Evolutionary conservation across 2,888 invertebrate genomes (phyloP), one percentile per base, ranked within the genome.

Genomic region (Watsonalla cultraria): DNA sequence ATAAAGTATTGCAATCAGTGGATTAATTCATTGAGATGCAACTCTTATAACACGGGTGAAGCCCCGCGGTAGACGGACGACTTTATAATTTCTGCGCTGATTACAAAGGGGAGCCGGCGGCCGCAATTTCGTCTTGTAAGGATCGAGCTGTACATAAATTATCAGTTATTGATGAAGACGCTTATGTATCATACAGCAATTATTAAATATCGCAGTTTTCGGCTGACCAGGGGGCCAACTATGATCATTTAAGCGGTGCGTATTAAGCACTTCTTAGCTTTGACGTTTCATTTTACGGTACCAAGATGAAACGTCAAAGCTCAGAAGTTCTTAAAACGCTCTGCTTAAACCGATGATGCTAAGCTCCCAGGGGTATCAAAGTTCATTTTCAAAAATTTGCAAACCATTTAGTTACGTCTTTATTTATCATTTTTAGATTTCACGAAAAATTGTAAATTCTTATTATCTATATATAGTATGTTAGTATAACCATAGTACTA

Each of bases 71-170:
- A 24, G 24, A 8, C 15, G 84, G 82, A 84, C 78, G 81, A 84
- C 81, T 85, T 89, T 90, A 89, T 90, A 90, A 90, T 90, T 68
- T 86, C 83, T 85, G 84, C 83, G 83, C 86, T 90, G 90, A 90
- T 90, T 90, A 89, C 89, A 89, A 88, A 89, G 86, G 83, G 90
- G 90, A 91, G 92, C 92, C 92, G 92, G 92, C 92, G 92, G 92
- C 92, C 91, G 92, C 92, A 88, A 90, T 90, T 90, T 89, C 84
- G 86, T 84, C 90, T 89, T 88, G 89, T 87, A 86, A 77, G 76
- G 86, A 83, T 88, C 90, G 88, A 85, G 86, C 84, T 76, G 86
- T 83, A 85, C 89, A 90, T 90, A 90, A 89, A 90, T 90, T 90
- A 90, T 86, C 81, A 84, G 89, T 89, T 90, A 91, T 91, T 91